Evolutionary conservation across 2,113 vertebrate species (phyloP), one percentile per base, ranked within the genome.

Genomic region (Hoplias malabaricus): DNA sequence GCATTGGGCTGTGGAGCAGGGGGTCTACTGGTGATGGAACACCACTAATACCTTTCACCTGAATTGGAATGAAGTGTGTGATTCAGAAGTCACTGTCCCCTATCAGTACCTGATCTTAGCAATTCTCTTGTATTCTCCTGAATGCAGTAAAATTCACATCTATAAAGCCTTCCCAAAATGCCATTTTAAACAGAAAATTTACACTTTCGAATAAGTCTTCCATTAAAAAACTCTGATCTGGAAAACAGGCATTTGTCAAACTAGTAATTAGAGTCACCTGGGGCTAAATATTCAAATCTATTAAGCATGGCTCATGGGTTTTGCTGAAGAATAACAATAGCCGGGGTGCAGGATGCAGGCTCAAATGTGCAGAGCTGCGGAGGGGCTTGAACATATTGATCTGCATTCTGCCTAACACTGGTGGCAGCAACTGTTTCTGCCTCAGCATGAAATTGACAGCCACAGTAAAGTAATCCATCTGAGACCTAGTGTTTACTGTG

Each of bases 321-420:
- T 42, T 31, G 40, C 23, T 27, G 31, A 71, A 67, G 73, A 48
- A 12, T 71, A 75, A 79, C 59, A 79, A 71, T 34, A 63, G 33
- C 54, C 57, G 38, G 61, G 43, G 38, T 56, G 36, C 36, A 75
- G 66, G 29, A 82, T 53, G 48, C 65, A 11, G 29, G 27, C 34
- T 57, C 42, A 63, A 78, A 79, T 79, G 84, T 33, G 16, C 54
- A 67, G 75, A 68, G 69, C 73, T 76, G 11, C 34, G 2, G 21
- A 50, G 80, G 81, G 80, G 72, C 67, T 85, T 72, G 83, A 82
- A 67, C 42, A 80, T 86, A 91, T 91, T 85, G 90, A 91, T 91
- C 85, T 87, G 87, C 81, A 82, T 74, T 84, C 82, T 81, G 82
- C 84, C 85, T 84, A 85, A 82, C 83, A 85, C 87, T 88, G 84